A percentile compares a stretch with the other conserved stretches of the same genome.
phyloP scores from a whole-genome alignment of 2,888 invertebrate species.

The Cheilosia variabilis region DNA sequence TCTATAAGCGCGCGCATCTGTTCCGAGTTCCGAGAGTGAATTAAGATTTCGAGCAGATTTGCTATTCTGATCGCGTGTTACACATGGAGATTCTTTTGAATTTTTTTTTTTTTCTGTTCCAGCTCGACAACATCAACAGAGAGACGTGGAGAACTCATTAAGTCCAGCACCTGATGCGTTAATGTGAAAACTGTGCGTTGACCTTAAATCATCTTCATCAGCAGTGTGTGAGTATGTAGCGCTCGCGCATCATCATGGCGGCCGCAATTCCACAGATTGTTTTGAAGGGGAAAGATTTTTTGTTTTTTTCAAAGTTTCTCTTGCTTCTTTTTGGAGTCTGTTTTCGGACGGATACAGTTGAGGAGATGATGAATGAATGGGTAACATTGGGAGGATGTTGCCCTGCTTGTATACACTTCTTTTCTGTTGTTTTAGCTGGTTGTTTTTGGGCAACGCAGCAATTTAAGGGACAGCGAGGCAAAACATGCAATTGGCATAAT shows the following conservation, averaged over 20 bases:
- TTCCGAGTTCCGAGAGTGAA: slow-evolving; percentile 30
- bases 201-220: slow-evolving; percentile 55
- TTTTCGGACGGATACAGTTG: slow-evolving; percentile 15
- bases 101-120: neutral
- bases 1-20: slow-evolving; percentile 38
- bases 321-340: slow-evolving; percentile 17
- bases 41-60: slow-evolving; percentile 50
- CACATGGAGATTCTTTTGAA: slow-evolving; percentile 21
- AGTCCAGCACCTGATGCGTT: slow-evolving; percentile 63
- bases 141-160: slow-evolving; percentile 57
- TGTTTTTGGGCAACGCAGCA: slow-evolving; percentile 2
- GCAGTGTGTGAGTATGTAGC: neutral
- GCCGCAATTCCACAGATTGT: slow-evolving; percentile 27
- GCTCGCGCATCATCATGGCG: slow-evolving; percentile 37
- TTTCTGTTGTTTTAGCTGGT: slow-evolving; percentile 14
- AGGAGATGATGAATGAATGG: slow-evolving; percentile 57
- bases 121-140: slow-evolving; percentile 2
- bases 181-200: slow-evolving; percentile 67
- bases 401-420: slow-evolving; percentile 22
- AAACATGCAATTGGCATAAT: slow-evolving; percentile 44
- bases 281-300: slow-evolving; percentile 19
- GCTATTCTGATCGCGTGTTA: slow-evolving; percentile 62
- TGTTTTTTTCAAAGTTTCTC: neutral
- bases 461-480: slow-evolving; percentile 44
- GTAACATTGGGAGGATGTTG: slow-evolving; percentile 49